phyloP scores from a whole-genome alignment of 2,797 vertebrate species.

The Neosilurus hyrtlii region DNA sequence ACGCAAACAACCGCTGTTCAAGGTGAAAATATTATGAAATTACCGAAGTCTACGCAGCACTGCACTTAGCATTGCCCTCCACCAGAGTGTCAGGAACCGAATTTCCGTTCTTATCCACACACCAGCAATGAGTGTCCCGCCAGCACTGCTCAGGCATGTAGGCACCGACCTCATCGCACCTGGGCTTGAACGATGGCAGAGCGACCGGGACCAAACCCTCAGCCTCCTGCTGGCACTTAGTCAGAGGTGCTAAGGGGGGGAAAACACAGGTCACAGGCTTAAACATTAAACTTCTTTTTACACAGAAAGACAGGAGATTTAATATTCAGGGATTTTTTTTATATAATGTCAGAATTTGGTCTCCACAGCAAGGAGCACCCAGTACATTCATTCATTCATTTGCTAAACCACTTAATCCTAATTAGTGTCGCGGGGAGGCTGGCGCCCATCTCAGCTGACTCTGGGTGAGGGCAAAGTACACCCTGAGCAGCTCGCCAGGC shows the following conservation, averaged over 20 bases:
- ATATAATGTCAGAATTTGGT: background rate
- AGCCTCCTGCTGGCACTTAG: conserved; percentile 78
- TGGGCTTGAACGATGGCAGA: conserved; percentile 68
- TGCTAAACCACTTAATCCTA: no score
- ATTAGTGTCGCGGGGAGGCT: no score
- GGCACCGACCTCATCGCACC: conserved; percentile 79
- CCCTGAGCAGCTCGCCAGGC: no score
- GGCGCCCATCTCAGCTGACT: no score
- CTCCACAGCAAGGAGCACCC: background rate
- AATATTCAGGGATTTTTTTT: background rate
- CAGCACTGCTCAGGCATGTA: conserved; percentile 81
- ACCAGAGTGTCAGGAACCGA: conserved; percentile 61
- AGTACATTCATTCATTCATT: no score
- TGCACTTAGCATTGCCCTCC: conserved; percentile 3
- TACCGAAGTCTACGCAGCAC: conserved; percentile 46
- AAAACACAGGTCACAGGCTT: background rate
- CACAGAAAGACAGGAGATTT: background rate
- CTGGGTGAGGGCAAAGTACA: no score
- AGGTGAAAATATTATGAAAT: background rate
- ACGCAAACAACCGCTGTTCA: background rate
- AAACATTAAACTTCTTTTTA: background rate
- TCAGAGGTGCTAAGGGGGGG: conserved; percentile 54
- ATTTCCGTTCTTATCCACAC: conserved; percentile 78
- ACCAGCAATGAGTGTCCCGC: conserved; percentile 79
- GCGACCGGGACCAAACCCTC: background rate